These are phyloP conservation scores for Ceratotherium simum DNA, from an alignment of 2,113 vertebrate genomes.

Conservation along the genomic window DNA sequence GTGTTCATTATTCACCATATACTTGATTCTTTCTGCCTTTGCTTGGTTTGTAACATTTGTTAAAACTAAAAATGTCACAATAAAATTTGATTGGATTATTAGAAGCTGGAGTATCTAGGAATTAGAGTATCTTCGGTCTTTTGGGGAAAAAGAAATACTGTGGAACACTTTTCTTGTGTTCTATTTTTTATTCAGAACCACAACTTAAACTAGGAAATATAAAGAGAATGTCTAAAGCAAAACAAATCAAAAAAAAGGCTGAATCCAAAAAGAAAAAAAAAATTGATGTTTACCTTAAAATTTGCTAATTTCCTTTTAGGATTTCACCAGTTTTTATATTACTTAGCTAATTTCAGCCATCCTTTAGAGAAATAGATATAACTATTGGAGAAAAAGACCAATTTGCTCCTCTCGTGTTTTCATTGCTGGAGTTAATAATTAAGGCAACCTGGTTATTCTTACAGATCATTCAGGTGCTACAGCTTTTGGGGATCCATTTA, in stretches of 20 bases:
- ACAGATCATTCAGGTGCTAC: background rate
- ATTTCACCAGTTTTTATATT: background rate
- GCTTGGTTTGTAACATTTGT: background rate
- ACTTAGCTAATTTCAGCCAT: background rate
- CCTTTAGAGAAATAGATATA: background rate
- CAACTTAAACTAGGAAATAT: background rate
- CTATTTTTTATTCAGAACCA: background rate
- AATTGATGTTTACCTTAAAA: conserved; percentile 15
- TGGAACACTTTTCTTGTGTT: background rate
- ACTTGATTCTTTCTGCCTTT: background rate
- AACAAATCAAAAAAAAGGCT: background rate
- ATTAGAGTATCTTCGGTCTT: background rate
- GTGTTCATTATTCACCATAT: too few relatives aligned
- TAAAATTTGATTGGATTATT: background rate
- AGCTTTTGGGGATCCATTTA: background rate
- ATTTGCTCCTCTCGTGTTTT: background rate
- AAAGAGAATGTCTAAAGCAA: background rate
- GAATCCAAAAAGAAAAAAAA: background rate
- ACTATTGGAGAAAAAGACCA: background rate
- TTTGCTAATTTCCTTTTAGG: background rate
- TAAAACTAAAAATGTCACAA: background rate
- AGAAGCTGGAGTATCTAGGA: background rate
- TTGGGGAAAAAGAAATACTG: background rate
- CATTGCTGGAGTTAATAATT: background rate
- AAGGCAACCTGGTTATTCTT: background rate